Percentiles rank a stretch among this genome's conserved stretches.
These are phyloP conservation scores for Anarrhichthys ocellatus DNA, from an alignment of 2,113 vertebrate species.

Conservation along the genomic window DNA sequence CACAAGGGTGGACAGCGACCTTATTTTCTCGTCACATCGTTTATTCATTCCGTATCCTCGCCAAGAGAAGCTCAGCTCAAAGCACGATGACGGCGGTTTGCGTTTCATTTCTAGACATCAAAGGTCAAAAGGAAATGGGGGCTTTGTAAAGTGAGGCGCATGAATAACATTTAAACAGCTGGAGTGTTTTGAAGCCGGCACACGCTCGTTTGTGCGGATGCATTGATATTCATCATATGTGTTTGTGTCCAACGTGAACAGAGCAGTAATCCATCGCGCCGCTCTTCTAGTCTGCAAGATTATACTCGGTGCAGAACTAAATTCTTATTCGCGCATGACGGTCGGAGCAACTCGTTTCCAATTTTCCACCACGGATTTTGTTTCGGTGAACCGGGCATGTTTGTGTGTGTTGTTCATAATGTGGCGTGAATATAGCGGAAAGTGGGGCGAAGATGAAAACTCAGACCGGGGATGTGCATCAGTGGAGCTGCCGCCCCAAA, in stretches of 20 bases:
- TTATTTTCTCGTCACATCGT: neutral
- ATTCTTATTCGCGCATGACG: conserved; percentile 33
- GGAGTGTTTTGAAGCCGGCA: conserved; percentile 20
- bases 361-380: conserved; percentile 31
- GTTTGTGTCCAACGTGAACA: conserved; percentile 19
- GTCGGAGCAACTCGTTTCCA: conserved; percentile 3
- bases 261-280: conserved; percentile 6
- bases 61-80: conserved; percentile 7
- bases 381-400: conserved; percentile 23
- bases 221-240: conserved; percentile 30
- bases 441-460: conserved; percentile 55
- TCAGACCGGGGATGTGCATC: conserved; percentile 51
- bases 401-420: conserved; percentile 44
- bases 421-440: conserved; percentile 29
- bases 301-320: conserved; percentile 21
- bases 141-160: neutral
- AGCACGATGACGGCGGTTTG: neutral
- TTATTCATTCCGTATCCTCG: neutral
- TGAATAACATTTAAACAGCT: conserved; percentile 13
- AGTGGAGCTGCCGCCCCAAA: conserved; percentile 47
- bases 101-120: conserved; percentile 13
- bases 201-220: neutral
- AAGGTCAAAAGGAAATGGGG: conserved; percentile 14
- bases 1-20: no score
- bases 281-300: conserved; percentile 12